Base-by-base conservation (phyloP, 2,797 vertebrate genomes). In the Eidolon dupreanum region DNA sequence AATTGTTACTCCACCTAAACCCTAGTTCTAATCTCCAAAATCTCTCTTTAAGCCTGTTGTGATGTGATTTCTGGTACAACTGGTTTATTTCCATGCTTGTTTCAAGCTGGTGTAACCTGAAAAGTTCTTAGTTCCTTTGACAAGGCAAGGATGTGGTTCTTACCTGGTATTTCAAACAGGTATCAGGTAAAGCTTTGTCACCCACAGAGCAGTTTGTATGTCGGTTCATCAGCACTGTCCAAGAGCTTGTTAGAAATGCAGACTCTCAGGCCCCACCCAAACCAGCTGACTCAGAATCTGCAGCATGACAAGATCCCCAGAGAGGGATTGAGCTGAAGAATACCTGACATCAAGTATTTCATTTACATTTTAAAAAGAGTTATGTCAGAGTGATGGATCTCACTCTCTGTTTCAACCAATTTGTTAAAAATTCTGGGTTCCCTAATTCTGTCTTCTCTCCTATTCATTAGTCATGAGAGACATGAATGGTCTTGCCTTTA, bases 91-190 rank as follows among this genome's bases (percentile, higher is more conserved):
- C 59, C 51, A 33, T 57, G 75, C 63, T 53, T 83, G 51, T 79
- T 96, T 82, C 38, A 71, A 82, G 63, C 79, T 85, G 78, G 91
- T 78, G 36, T 82, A 95, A 97, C 87, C 79, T 92, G 92, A 94
- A 94, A 90, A 91, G 8, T n/a, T 77, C 68, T 93, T 87, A 63
- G 43, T 97, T 87, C 63, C 84, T 83, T 79, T 79, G 57, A 71
- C 49, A 77, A 71, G 94, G n/a, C 24, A 89, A 74, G 71, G 53
- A 82, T 61, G 61, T 1, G 65, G 53, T 57, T 73, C 79, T 92
- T 77, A 51, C 24, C 53, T 71, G 20, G 31, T 71, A 51, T 38
- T 66, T 83, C 46, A 51, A 43, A 68, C 19, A 77, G 24, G 31
- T 70, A 43, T 46, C 65, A n/a, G 33, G 46, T 38, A 43, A 88